Evolutionary conservation across 2,888 invertebrate genomes (phyloP), one percentile per base, ranked within the genome.

Genomic region (Trachelus stipa): DNA sequence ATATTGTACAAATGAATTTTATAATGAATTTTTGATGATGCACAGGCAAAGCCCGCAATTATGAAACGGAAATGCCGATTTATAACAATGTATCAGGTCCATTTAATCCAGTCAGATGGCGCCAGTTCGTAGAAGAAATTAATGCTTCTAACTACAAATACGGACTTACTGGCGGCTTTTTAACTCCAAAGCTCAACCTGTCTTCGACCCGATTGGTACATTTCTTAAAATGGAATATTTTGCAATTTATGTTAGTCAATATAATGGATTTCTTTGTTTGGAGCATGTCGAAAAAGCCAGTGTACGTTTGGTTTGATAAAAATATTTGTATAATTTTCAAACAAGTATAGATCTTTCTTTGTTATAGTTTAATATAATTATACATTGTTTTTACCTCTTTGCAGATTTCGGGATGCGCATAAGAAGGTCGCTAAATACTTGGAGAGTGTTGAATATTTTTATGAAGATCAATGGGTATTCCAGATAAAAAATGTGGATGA

Each of bases 1-100:
- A 37, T 37, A 37, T 37, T 37, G 37, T 37, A 37, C 12, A 37
- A 15, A 15, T 37, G 12, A 37, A 15, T 37, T 12, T 12, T 12
- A 37, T 37, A 37, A 37, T 37, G 37, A 37, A 37, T 37, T 15
- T 37, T 37, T 37, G 12, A 37, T 1, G 37, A 37, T 37, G 12
- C 37, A 37, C 37, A 37, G 37, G 37, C 1, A 37, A 37, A 15
- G 1, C 1, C 12, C 37, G 12, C 12, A 12, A 37, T 37, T 15
- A 12, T 37, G 4, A 37, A 37, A 15, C 4, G 37, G 37, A 89
- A 75, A 92, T 92, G 86, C 89, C 95, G 31, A 96, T 98, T 0
- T 97, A 97, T 92, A 98, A 98, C 90, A 97, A 97, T 87, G 97
- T 97, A 0, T 96, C 97, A 0, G 97, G 98, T 0, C 94, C 94